phyloP scores from a whole-genome alignment of 1,140 invertebrate genomes.

The Meloidogyne exigua region DNA sequence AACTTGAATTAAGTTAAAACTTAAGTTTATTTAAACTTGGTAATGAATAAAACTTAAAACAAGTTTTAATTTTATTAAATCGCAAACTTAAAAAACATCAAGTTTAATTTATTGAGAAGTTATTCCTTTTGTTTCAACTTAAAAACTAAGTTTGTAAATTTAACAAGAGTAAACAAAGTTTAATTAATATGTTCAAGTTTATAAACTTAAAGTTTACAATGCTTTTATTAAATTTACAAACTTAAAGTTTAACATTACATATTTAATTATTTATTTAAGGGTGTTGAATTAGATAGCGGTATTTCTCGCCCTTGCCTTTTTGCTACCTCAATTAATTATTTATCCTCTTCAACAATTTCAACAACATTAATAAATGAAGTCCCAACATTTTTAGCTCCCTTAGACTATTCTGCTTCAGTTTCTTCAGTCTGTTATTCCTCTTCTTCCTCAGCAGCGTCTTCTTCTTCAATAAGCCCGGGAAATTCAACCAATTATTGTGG shows the following conservation, averaged over 20 bases:
- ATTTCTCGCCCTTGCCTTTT: neutral
- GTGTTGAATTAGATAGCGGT: neutral
- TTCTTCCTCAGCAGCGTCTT: neutral
- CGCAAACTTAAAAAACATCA: too few species aligned
- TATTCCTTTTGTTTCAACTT: too few species aligned
- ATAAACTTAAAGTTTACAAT: slow-evolving; percentile 3
- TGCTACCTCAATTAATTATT: neutral
- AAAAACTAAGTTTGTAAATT: too few species aligned
- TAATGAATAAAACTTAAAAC: too few species aligned
- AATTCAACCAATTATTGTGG: neutral
- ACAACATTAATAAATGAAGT: neutral
- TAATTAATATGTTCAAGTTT: too few species aligned
- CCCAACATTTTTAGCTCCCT: neutral
- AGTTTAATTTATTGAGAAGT: too few species aligned
- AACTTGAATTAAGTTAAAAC: too few species aligned
- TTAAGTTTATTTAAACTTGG: too few species aligned
- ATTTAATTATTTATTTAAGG: neutral
- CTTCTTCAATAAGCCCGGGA: neutral
- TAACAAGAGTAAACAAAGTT: too few species aligned
- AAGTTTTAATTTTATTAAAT: too few species aligned
- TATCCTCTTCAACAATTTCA: neutral
- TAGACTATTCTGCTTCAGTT: neutral
- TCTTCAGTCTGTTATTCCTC: neutral
- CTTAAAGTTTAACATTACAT: neutral
- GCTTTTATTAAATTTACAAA: too few species aligned